Conservation (phyloP, 2,113 vertebrate genomes). For the Salvator merianae region DNA sequence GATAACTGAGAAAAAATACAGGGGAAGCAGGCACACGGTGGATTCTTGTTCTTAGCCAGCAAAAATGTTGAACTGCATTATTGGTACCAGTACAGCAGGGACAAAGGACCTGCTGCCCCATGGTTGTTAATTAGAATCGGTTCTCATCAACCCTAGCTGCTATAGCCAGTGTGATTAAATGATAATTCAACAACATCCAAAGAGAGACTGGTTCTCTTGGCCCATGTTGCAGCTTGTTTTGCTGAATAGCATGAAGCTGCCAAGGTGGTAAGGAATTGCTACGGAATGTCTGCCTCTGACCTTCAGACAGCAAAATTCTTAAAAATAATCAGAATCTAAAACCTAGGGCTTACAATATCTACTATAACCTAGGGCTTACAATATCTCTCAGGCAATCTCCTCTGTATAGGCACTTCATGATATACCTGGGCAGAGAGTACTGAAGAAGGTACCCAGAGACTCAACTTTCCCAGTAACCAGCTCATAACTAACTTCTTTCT, state of each 20-base stretch:
- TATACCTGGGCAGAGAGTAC: slow-evolving; percentile 88
- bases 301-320: background rate
- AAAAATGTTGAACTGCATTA: background rate
- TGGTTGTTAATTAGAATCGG: too few relatives aligned
- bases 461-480: slow-evolving; percentile 87
- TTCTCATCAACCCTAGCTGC: too few relatives aligned
- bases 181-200: background rate
- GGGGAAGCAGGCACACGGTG: background rate
- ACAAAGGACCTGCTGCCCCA: background rate
- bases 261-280: background rate
- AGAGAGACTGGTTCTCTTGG: too few relatives aligned
- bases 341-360: slow-evolving; percentile 15
- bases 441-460: slow-evolving; percentile 87
- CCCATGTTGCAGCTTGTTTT: background rate
- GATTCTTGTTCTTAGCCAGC: background rate
- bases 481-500: slow-evolving; percentile 89
- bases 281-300: background rate
- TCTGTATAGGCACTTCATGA: background rate
- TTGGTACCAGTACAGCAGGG: background rate
- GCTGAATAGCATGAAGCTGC: background rate
- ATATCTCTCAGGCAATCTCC: background rate
- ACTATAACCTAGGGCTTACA: slow-evolving; percentile 20
- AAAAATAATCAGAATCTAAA: slow-evolving; percentile 19
- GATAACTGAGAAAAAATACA: background rate
- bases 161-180: too few relatives aligned